Base-by-base conservation (phyloP, 2,888 invertebrate species). In the Rotaria magnacalcarata region DNA sequence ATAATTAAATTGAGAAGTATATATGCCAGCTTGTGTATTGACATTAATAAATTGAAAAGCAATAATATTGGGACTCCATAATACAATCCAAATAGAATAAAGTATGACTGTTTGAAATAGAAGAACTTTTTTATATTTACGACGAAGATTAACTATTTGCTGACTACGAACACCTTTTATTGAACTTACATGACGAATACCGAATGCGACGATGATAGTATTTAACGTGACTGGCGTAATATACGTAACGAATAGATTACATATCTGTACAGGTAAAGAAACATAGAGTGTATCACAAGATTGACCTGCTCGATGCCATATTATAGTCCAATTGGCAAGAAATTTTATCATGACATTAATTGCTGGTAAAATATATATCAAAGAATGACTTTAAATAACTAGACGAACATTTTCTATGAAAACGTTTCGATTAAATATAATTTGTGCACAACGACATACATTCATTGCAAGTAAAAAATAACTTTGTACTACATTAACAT, bases 151-250 rank as follows among this genome's bases (percentile, higher is more conserved):
- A 67, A 34, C 19, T 19, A 67, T 67, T 67, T 67, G 67, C 34
- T 67, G 34, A 34, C 7, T 67, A 19, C 7, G 67, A 34, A 34
- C 34, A 41, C 67, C 67, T 67, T 6, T 11, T 34, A 27, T 67
- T 6, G 67, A 67, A 34, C 67, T 67, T 27, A 34, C 67, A 67
- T 67, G 67, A 34, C 67, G 67, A 67, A 67, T 41, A 67, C 67
- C 34, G 19, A 34, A 5, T 16, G 6, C 14, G 1, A 34, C 14
- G 34, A 67, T 34, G 24, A 67, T 27, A 34, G 34, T 6, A 27
- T 19, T 67, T 2, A 19, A 3, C 6, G 34, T 19, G 2, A 67
- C 34, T 16, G 67, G 67, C 5, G 34, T 67, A 19, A 67, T 67
- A 67, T 67, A 67, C 5, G 19, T 19, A 19, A 19, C 4, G 7